Percentiles rank a stretch among this genome's conserved stretches.
These are phyloP conservation scores for Diacarnus erythraeanus DNA, from an alignment of 37 sponge, comb jelly and placozoan species.

Conservation along the genomic window DNA sequence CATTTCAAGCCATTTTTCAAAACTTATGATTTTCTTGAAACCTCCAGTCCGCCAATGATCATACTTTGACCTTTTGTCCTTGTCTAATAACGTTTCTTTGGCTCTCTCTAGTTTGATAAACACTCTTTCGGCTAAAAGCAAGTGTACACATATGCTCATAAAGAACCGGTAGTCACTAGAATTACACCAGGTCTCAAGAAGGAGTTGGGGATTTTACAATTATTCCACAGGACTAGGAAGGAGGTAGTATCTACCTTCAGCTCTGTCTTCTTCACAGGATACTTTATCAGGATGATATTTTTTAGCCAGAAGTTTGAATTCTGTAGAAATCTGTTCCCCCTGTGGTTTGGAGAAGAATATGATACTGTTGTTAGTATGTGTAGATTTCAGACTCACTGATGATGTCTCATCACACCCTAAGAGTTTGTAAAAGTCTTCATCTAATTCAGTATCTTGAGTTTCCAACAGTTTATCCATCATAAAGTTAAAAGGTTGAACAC, in stretches of 20 bases:
- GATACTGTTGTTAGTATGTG: neutral
- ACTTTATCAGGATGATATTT: conserved; percentile 66
- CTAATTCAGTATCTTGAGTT: neutral
- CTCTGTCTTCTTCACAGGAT: neutral
- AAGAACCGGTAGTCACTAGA: neutral
- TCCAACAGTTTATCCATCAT: neutral
- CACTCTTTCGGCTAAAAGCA: conserved; percentile 28
- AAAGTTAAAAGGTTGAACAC: no score
- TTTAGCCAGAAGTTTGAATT: conserved; percentile 37
- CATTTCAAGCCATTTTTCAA: conserved; percentile 47
- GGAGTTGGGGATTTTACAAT: no score
- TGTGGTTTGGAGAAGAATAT: neutral
- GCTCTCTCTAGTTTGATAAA: conserved; percentile 45
- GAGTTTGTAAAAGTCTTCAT: conserved; percentile 49
- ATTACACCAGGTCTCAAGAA: no score
- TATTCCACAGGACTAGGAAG: no score
- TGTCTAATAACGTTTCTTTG: conserved; percentile 42
- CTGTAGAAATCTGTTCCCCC: conserved; percentile 63
- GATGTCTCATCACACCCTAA: conserved; percentile 58
- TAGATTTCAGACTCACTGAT: conserved; percentile 29
- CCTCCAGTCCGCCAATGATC: conserved; percentile 64
- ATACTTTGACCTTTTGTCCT: conserved; percentile 46
- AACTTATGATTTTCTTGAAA: conserved; percentile 22
- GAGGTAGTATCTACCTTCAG: conserved; percentile 4
- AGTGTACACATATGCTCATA: no score